A percentile compares a stretch with the other conserved stretches of the same genome.
These are phyloP conservation scores for Cheracebus regulus DNA, from an alignment of 2,797 vertebrate genomes.

Conservation along the genomic window DNA sequence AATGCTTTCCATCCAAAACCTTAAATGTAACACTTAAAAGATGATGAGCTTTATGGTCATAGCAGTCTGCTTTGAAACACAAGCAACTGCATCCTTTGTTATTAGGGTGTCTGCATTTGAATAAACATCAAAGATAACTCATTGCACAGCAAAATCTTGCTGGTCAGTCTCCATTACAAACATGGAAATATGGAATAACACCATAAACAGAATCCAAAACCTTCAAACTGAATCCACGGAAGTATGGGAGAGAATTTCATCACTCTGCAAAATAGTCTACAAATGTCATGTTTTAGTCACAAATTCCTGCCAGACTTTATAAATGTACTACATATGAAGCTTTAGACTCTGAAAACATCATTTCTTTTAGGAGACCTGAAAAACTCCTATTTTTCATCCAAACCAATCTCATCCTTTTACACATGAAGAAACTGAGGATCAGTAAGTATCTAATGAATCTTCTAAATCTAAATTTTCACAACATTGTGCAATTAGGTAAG, in stretches of 20 bases:
- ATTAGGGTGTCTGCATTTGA: background rate
- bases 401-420: background rate
- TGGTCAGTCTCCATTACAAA: slow-evolving; percentile 7
- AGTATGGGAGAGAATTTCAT: background rate
- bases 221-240: background rate
- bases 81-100: slow-evolving; percentile 21
- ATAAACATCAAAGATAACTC: slow-evolving; percentile 22
- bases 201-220: slow-evolving; percentile 1
- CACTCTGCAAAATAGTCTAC: background rate
- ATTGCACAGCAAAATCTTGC: background rate
- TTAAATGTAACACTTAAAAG: background rate
- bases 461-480: background rate
- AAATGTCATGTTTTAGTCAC: background rate
- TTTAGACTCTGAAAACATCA: background rate
- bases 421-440: background rate
- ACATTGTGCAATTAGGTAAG: background rate
- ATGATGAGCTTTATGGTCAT: background rate
- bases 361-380: background rate
- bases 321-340: background rate
- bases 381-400: background rate
- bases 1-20: slow-evolving; percentile 37
- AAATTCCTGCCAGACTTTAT: slow-evolving; percentile 24
- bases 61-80: background rate
- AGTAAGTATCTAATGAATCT: background rate
- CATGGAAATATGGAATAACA: background rate